Evolutionary conservation across 1,140 invertebrate genomes (phyloP).

Genomic region (Tetraneura akinire): DNA sequence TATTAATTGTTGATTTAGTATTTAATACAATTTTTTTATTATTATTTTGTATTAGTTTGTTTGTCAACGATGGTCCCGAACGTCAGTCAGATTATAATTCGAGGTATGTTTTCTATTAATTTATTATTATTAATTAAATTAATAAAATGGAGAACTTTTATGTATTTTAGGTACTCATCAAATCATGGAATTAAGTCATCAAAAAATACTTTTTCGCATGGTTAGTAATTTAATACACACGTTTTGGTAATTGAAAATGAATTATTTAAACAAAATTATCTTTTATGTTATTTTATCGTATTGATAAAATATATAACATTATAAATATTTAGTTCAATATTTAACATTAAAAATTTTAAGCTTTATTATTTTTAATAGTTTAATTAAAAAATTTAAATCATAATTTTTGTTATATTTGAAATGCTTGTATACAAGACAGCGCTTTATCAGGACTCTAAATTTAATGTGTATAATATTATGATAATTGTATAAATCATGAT

Average conservation of each 20-base stretch:
- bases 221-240: background rate
- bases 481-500: too few species aligned
- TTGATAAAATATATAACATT: too few species aligned
- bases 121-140: background rate
- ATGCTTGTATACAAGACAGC: too few species aligned
- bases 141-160: background rate
- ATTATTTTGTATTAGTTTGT: background rate
- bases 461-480: too few species aligned
- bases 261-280: background rate
- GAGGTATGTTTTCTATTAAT: background rate
- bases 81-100: background rate
- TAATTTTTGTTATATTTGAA: too few species aligned
- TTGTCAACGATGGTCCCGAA: background rate
- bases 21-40: too few species aligned
- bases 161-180: background rate
- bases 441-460: too few species aligned
- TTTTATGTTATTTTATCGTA: background rate
- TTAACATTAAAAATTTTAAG: too few species aligned
- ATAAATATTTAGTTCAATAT: too few species aligned
- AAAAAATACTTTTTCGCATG: background rate
- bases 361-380: too few species aligned
- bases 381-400: too few species aligned
- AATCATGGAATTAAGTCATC: background rate
- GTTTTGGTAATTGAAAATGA: background rate
- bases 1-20: background rate